These are phyloP conservation scores for Aelia acuminata DNA, from an alignment of 2,888 invertebrate genomes.

Conservation along the genomic window DNA sequence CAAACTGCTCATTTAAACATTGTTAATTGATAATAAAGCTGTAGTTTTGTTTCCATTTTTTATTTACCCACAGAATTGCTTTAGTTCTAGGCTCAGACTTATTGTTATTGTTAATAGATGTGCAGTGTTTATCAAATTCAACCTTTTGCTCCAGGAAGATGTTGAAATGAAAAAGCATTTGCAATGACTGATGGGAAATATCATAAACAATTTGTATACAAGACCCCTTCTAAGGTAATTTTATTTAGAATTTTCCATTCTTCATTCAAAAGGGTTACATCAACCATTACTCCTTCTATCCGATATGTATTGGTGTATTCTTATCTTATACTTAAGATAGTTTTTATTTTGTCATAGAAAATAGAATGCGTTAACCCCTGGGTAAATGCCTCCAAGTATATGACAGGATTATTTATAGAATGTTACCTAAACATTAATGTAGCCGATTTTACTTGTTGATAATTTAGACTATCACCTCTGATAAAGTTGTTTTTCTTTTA, in stretches of 20 bases:
- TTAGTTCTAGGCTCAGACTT: neutral
- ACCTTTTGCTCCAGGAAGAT: neutral
- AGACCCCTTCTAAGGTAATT: constrained; percentile 62
- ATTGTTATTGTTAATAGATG: constrained; percentile 17
- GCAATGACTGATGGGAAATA: constrained; percentile 36
- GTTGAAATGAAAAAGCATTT: neutral
- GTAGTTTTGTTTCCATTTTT: neutral
- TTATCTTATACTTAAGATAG: too few species aligned
- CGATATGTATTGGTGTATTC: too few species aligned
- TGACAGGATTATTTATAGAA: too few species aligned
- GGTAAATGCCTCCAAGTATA: too few species aligned
- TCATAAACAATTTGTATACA: constrained; percentile 62
- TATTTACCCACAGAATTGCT: neutral
- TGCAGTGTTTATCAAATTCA: constrained; percentile 1
- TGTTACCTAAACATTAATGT: too few species aligned
- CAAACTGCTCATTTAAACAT: neutral
- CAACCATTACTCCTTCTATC: neutral
- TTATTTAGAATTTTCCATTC: neutral
- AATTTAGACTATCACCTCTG: too few species aligned
- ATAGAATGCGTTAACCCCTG: too few species aligned
- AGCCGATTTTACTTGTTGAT: too few species aligned
- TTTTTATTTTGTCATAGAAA: too few species aligned
- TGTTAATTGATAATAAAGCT: neutral
- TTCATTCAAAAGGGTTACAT: neutral
- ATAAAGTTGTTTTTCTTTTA: too few species aligned